Conservation (phyloP, 2,797 vertebrate genomes). For the Artibeus lituratus region DNA sequence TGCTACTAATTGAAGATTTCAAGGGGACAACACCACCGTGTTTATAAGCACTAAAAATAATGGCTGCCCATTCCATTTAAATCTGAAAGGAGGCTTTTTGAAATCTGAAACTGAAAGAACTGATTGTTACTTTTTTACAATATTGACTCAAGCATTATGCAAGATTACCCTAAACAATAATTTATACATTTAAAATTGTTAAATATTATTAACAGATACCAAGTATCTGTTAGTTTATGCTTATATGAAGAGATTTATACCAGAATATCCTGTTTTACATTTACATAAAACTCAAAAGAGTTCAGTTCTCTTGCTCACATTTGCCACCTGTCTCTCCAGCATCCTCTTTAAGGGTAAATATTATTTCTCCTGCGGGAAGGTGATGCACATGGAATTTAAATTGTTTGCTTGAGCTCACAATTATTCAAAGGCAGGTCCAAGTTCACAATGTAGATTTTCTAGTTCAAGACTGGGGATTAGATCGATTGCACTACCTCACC, state of each 20-base stretch:
- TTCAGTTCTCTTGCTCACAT: not conserved
- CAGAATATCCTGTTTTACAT: not conserved
- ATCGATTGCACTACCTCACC: not conserved
- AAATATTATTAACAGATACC: not conserved
- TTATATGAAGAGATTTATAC: not conserved
- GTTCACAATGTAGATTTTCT: not conserved
- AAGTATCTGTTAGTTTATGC: not conserved
- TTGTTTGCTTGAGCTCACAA: not conserved
- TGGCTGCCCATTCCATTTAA: conserved; percentile 38
- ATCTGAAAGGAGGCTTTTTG: conserved; percentile 63
- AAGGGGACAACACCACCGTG: not conserved
- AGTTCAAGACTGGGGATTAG: conserved; percentile 19
- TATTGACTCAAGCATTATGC: conserved; percentile 45
- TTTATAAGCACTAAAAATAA: conserved; percentile 57
- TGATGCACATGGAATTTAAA: conserved; percentile 35
- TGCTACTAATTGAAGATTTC: conserved; percentile 32
- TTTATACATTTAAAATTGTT: conserved; percentile 31
- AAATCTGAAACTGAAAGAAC: conserved; percentile 59
- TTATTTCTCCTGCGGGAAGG: conserved; percentile 39
- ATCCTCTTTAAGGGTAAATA: conserved; percentile 19
- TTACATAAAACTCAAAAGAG: conserved; percentile 25
- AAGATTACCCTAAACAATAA: conserved; percentile 49
- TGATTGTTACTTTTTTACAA: conserved; percentile 32
- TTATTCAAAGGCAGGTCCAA: not conserved
- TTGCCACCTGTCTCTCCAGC: not conserved